Base-by-base conservation (phyloP, 2,113 vertebrate genomes). In the Salvelinus sp. region DNA sequence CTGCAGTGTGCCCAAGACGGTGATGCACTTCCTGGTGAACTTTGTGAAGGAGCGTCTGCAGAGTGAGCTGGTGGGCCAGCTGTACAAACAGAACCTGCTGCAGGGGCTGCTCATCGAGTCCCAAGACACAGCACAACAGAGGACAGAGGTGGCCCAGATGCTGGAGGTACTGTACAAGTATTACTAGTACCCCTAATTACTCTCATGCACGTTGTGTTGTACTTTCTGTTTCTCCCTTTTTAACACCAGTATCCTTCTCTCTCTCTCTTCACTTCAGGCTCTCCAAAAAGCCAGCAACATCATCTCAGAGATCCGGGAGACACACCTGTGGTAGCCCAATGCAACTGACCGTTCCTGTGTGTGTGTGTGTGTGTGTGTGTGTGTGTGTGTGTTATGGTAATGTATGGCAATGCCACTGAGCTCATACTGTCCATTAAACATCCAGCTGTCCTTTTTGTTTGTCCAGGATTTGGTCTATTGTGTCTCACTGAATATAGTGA, bases 11-110 rank as follows among this genome's bases (percentile, higher is more conserved):
- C 94, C 94, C 64, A 95, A 95, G 90, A 92, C 94, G 0, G 94
- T 95, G 84, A 95, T 95, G 94, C 93, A 95, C 84, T 95, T 95
- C 82, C 89, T 95, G 84, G 94, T 95, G 82, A 95, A 95, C 86
- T 88, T 88, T 73, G 94, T 95, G 81, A 95, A 95, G 82, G 94
- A 95, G 82, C 91, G 92, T 74, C 86, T 95, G 81, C 94, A 95
- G 92, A 95, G 94, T 9, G 94, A 95, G 87, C 88, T 95, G 73
- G 94, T 95, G 75, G 93, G 94, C 30, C 93, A 94, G 90, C 87
- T 95, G 5, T 95, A 95, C 82, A 94, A 93, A 76, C 91, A 92
- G 79, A 76, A 80, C 7, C 90, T 94, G 75, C 90, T 95, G 64
- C 89, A 93, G 78, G 92, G 89, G 60, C 88, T 95, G 81, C 94